Evolutionary conservation across 2,888 invertebrate species (phyloP).

Genomic region (Parnassius smintheus): DNA sequence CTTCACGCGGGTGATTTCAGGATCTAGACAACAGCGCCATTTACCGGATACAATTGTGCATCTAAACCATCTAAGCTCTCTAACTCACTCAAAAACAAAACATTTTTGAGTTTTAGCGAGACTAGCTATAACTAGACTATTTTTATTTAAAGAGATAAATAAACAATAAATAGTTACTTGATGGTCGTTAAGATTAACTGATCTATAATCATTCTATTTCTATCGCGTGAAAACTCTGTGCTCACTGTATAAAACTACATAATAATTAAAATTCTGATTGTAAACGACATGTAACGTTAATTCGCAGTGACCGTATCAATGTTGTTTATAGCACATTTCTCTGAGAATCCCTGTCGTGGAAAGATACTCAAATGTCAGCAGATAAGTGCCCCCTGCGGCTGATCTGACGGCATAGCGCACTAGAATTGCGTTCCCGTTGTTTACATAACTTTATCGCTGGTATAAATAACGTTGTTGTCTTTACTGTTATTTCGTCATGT

Average conservation of each 20-base stretch:
- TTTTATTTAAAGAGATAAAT: no score
- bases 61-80: no score
- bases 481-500: constrained; percentile 43
- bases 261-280: neutral
- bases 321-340: constrained; percentile 47
- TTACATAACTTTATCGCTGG: constrained; percentile 39
- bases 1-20: no score
- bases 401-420: constrained; percentile 56
- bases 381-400: constrained; percentile 71
- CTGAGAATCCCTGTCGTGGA: constrained; percentile 55
- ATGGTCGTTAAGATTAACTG: no score
- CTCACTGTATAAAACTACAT: neutral
- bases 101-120: no score
- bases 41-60: no score
- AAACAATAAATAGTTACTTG: no score
- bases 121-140: no score
- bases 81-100: no score
- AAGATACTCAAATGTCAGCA: constrained; percentile 61
- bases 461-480: constrained; percentile 33
- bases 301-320: constrained; percentile 48
- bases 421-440: constrained; percentile 46
- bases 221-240: neutral
- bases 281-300: constrained; percentile 35
- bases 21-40: no score
- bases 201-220: neutral